Evolutionary conservation across 2,888 invertebrate genomes (phyloP).

Genomic region (Eupsilia transversa): DNA sequence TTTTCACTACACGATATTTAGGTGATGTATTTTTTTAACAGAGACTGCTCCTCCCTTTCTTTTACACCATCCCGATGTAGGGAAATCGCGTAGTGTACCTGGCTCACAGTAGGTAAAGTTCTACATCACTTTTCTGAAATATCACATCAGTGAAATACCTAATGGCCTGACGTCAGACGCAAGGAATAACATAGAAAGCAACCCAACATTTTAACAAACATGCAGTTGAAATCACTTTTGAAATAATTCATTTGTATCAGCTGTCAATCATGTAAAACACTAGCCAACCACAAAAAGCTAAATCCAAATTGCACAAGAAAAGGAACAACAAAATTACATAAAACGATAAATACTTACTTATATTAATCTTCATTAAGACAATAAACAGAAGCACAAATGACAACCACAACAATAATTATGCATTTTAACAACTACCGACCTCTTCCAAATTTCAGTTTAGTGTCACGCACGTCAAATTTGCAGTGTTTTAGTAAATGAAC

Average conservation of each 20-base stretch:
- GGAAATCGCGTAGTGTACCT: too few relatives aligned
- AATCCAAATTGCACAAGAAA: neutral
- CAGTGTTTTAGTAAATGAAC: neutral
- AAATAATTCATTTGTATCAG: neutral
- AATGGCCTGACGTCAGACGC: neutral
- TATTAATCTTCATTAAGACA: neutral
- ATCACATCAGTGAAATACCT: too few relatives aligned
- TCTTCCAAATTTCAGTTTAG: neutral
- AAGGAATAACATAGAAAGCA: neutral
- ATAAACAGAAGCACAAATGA: neutral
- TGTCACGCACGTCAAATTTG: neutral
- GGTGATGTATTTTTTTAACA: too few relatives aligned
- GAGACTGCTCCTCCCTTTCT: too few relatives aligned
- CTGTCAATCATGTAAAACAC: neutral
- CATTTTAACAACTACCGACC: neutral
- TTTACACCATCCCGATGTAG: too few relatives aligned
- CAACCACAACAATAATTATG: neutral
- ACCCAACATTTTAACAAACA: neutral
- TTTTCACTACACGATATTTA: too few relatives aligned
- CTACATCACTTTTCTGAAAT: neutral
- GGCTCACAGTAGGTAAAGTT: too few relatives aligned
- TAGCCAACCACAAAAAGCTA: conserved; percentile 1
- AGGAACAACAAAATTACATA: neutral
- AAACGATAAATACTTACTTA: neutral
- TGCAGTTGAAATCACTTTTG: neutral